Conservation (phyloP, 1,140 invertebrate species). For the Drosophila teissieri region DNA sequence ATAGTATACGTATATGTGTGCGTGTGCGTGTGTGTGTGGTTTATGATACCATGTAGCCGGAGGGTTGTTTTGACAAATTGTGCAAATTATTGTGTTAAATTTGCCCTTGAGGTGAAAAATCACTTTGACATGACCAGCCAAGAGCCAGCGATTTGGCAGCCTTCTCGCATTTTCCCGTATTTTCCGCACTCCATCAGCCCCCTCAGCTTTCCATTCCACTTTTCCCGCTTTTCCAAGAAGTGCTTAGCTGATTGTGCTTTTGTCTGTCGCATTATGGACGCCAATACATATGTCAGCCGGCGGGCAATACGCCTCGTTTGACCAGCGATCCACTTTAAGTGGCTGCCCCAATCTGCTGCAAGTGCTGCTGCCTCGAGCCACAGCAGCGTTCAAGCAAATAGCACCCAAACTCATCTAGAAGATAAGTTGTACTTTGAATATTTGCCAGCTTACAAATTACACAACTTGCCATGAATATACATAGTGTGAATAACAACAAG, state of each 20-base stretch:
- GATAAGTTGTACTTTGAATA: too few species aligned
- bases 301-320: slow-evolving; percentile 49
- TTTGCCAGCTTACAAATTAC: too few species aligned
- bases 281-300: slow-evolving; percentile 70
- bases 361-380: neutral
- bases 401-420: too few species aligned
- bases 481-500: too few species aligned
- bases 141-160: slow-evolving; percentile 8
- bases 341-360: slow-evolving; percentile 21
- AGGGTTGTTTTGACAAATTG: slow-evolving; percentile 84
- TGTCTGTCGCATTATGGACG: slow-evolving; percentile 57
- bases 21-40: slow-evolving; percentile 38
- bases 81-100: slow-evolving; percentile 84
- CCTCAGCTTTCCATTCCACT: neutral
- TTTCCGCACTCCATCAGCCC: neutral
- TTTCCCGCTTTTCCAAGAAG: slow-evolving; percentile 10
- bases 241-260: slow-evolving; percentile 71
- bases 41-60: slow-evolving; percentile 79
- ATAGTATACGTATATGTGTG: slow-evolving; percentile 2
- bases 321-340: slow-evolving; percentile 28
- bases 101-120: slow-evolving; percentile 84
- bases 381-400: neutral
- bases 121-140: slow-evolving; percentile 73
- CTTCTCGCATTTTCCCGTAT: neutral
- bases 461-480: too few species aligned